Base-by-base conservation (phyloP, 1,140 invertebrate species). In the Laodelphax striatellus region DNA sequence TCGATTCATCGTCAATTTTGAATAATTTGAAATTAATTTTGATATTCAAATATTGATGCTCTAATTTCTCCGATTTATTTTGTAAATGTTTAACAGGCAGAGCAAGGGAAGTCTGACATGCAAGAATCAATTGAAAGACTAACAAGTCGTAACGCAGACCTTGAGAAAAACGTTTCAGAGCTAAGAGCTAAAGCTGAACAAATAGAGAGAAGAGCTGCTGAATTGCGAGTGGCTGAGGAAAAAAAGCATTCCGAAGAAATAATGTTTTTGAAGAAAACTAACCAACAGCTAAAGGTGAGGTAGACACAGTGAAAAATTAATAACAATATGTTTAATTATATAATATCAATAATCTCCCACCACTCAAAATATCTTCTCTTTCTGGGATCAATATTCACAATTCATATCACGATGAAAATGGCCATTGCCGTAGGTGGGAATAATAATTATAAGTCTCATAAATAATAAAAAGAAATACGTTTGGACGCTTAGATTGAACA, bases 221-320 rank as follows among this genome's bases (percentile, higher is more conserved):
- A 96, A 71, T 76, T 92, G 62, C 75, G 86, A 17, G 81, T 87
- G 59, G 89, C 92, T 0, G 90, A 95, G 70, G 89, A 94, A 71
- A 91, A 92, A 71, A 89, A 92, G 70, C 90, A 95, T 68, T 82
- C 83, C 14, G 93, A 97, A 71, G 93, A 97, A 73, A 84, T 95
- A 46, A 78, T 88, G 43, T 92, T 93, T 67, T 76, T 96, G 22
- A 96, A 94, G 75, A 89, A 92, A 72, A 94, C 93, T 8, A 97
- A 96, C 73, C 82, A 88, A 66, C 94, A 97, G 72, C 75, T 97
- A 13, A 96, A 96, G 81, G 88, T 90, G 31, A 16, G 14, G 1
- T 28, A 6, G 24, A 28, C 16, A 8, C 8, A 6, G 17, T 10
- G 6, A 13, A 63, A 50, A 28, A 62, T 52, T 41, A 16, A 24